Base-by-base conservation (phyloP, 2,113 vertebrate genomes). In the Haemorhous mexicanus region DNA sequence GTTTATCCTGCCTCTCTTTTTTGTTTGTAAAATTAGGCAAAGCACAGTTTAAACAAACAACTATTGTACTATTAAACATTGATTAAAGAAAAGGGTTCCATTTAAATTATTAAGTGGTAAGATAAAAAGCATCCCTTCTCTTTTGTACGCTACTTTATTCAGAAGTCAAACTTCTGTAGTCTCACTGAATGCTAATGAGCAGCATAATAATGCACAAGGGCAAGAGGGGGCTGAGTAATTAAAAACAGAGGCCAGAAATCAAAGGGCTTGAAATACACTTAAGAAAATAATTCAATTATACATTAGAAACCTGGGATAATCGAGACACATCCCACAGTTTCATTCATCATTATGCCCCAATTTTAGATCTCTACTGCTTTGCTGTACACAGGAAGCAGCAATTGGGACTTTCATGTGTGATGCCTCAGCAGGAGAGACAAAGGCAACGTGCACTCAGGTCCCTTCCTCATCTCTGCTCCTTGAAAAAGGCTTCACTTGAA, bases 221-320 rank as follows among this genome's bases (percentile, higher is more conserved):
- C 96, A 95, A 97, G 96, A 97, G 90, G 92, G 63, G 68, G 93
- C 93, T 95, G 96, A 97, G 97, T 97, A 94, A 98, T 98, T 97
- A 97, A 97, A 96, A 96, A 96, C 95, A 97, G 95, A 98, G 93
- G 92, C 94, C 95, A 96, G 96, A 95, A 96, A 97, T 96, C 93
- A 95, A 95, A 97, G 95, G 93, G 90, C 94, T 93, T 94, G 86
- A 98, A 98, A 97, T 93, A 93, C 35, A 94, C 96, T 97, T 94
- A 97, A 72, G 50, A 96, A 97, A 97, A 97, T 96, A 97, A 96
- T 97, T 96, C 95, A 97, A 86, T 94, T 97, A 96, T 94, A 93
- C 87, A 91, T 96, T 94, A 95, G 89, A 97, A 95, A 94, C 91
- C 79, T 79, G 81, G 66, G 84, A 93, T 95, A 96, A 96, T 96